These are phyloP conservation scores for Drosophila koepferae DNA, from an alignment of 2,888 invertebrate species.

Conservation along the genomic window DNA sequence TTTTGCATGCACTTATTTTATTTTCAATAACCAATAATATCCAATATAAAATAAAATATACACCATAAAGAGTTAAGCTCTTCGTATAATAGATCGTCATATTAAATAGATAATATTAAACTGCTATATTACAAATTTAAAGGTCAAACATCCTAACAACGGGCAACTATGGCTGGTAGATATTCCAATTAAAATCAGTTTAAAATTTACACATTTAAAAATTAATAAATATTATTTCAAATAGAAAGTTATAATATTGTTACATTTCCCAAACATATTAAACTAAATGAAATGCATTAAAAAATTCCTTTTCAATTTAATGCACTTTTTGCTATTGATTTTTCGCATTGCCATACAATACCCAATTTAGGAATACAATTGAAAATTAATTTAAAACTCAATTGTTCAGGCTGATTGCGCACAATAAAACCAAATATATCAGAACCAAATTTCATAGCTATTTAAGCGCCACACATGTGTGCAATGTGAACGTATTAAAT, in stretches of 20 bases:
- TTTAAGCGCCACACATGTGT: constrained; percentile 24
- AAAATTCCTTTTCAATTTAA: not conserved
- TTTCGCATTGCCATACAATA: not conserved
- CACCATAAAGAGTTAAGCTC: constrained; percentile 27
- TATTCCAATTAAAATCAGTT: too few relatives aligned
- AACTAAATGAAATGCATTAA: not conserved
- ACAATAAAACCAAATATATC: constrained; percentile 1
- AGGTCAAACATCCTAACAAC: too few relatives aligned
- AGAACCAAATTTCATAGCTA: not conserved
- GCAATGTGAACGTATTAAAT: constrained; percentile 36
- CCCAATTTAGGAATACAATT: not conserved
- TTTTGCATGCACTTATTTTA: constrained; percentile 40
- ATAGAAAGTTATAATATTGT: not conserved
- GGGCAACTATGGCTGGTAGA: too few relatives aligned
- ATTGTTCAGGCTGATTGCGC: not conserved
- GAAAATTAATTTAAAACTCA: constrained; percentile 8
- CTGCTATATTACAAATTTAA: too few relatives aligned
- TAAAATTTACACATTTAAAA: too few relatives aligned
- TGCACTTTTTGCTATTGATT: not conserved
- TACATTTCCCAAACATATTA: not conserved
- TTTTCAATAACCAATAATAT: constrained; percentile 55
- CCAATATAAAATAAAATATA: constrained; percentile 27
- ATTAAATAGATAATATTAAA: not conserved
- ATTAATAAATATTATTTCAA: not conserved
- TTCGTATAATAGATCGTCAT: not conserved